phyloP scores from a whole-genome alignment of 30 jellyfish, hydroid and myxozoan species.

The Hydractinia symbiolongicarpus region DNA sequence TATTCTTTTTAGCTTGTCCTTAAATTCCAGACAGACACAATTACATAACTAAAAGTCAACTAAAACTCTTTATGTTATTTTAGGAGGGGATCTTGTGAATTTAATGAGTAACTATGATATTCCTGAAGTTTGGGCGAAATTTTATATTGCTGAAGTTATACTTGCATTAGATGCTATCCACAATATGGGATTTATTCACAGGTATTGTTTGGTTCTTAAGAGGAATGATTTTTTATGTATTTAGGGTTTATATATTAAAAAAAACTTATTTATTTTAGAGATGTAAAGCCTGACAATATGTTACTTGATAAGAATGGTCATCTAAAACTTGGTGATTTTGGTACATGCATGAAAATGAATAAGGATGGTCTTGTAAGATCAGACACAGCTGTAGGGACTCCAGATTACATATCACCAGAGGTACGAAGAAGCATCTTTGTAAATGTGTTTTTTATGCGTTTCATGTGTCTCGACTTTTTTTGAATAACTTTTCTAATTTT shows the following conservation, averaged over 20 bases:
- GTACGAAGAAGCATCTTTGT: constrained; percentile 27
- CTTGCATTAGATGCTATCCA: constrained; percentile 93
- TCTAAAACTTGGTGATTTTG: constrained; percentile 92
- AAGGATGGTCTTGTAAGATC: constrained; percentile 93
- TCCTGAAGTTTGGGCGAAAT: constrained; percentile 91
- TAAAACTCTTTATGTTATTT: neutral
- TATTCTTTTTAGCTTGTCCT: neutral
- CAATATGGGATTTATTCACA: constrained; percentile 91
- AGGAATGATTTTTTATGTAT: neutral
- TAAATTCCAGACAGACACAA: too few relatives aligned
- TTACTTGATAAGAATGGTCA: constrained; percentile 88
- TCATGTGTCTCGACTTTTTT: neutral
- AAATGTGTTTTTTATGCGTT: neutral
- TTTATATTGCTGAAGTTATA: constrained; percentile 88
- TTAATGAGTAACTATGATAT: constrained; percentile 89
- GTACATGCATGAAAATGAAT: constrained; percentile 96
- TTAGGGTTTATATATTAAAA: neutral
- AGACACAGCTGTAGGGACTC: constrained; percentile 98
- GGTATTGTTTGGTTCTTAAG: constrained; percentile 35
- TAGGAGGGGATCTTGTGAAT: constrained; percentile 95
- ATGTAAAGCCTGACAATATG: constrained; percentile 97
- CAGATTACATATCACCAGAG: constrained; percentile 99
- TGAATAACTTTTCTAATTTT: neutral
- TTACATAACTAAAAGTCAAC: neutral
- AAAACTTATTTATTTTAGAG: constrained; percentile 41